A percentile compares a stretch with the other conserved stretches of the same genome.
These are phyloP conservation scores for Felis catus DNA, from an alignment of 2,113 vertebrate genomes.

Conservation along the genomic window DNA sequence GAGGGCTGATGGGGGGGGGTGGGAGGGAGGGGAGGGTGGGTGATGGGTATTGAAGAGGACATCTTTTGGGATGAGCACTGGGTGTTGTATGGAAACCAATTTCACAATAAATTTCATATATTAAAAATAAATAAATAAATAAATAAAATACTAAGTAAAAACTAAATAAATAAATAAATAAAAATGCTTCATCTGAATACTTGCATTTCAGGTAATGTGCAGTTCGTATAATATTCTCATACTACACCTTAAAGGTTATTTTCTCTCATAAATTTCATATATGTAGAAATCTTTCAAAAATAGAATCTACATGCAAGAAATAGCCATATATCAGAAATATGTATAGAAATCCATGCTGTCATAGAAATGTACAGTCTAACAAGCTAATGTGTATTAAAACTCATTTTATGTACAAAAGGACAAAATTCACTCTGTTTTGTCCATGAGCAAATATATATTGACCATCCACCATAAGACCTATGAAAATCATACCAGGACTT, in stretches of 20 bases:
- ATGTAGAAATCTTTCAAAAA: background rate
- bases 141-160: too few relatives aligned
- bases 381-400: background rate
- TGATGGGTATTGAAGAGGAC: too few relatives aligned
- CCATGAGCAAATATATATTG: background rate
- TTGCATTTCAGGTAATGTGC: background rate
- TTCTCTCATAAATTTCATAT: background rate
- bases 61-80: too few relatives aligned
- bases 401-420: slow-evolving; percentile 7
- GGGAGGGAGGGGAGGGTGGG: too few relatives aligned
- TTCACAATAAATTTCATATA: too few relatives aligned
- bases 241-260: background rate
- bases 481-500: background rate
- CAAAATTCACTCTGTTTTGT: background rate
- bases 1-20: too few relatives aligned
- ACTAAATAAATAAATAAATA: background rate
- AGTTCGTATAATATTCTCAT: background rate
- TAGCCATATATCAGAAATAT: background rate
- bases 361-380: background rate
- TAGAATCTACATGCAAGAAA: background rate
- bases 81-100: too few relatives aligned
- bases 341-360: background rate
- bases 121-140: too few relatives aligned
- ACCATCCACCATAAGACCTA: background rate
- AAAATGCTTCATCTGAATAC: background rate